Evolutionary conservation across 2,113 vertebrate species (phyloP).

Genomic region (Cyphotilapia sp.): DNA sequence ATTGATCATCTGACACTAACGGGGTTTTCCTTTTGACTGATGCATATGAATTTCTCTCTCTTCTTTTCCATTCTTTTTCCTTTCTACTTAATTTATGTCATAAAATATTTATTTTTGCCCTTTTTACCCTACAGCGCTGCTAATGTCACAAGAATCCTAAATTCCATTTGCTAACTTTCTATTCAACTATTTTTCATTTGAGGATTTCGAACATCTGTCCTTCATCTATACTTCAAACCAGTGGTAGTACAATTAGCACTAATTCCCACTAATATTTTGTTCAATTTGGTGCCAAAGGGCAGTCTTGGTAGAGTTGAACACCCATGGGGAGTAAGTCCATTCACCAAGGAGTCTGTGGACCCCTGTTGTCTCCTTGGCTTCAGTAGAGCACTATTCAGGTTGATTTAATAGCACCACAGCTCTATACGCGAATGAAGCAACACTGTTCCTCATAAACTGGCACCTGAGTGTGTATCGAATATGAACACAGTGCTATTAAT

Average conservation of each 20-base stretch:
- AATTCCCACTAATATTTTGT: background rate
- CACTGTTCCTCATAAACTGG: background rate
- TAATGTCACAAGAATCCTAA: background rate
- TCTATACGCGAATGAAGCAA: accelerated
- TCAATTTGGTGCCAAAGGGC: background rate
- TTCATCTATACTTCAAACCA: background rate
- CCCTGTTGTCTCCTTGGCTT: background rate
- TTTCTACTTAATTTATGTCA: background rate
- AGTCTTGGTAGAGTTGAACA: background rate
- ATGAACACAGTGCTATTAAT: background rate
- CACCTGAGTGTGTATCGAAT: background rate
- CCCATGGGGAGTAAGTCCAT: background rate
- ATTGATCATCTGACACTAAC: background rate
- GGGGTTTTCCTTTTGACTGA: background rate
- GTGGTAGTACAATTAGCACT: background rate
- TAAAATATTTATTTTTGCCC: background rate
- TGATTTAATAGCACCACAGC: background rate
- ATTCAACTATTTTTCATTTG: accelerated
- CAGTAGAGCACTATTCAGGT: background rate
- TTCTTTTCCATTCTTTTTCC: background rate
- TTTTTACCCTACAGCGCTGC: background rate
- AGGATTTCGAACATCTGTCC: background rate
- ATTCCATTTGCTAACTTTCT: background rate
- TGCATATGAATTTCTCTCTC: background rate
- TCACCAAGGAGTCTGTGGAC: background rate